A percentile compares a stretch with the other conserved stretches of the same genome.
These are phyloP conservation scores for Lathamus discolor DNA, from an alignment of 2,113 vertebrate genomes.

Conservation along the genomic window DNA sequence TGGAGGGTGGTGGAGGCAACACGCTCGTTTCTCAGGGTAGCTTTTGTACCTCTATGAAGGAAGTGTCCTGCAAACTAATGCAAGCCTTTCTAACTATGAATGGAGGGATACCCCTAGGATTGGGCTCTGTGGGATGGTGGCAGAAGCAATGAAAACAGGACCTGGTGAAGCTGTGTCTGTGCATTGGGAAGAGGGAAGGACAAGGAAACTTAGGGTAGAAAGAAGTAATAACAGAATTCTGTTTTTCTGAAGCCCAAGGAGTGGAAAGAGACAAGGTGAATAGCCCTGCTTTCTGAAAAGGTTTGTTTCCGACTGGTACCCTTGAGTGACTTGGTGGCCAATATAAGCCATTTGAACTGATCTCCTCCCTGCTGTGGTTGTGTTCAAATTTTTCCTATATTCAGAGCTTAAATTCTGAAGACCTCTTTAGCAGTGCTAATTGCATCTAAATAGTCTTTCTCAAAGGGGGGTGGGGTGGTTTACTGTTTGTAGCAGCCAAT, in stretches of 20 bases:
- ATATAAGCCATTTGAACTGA: neutral
- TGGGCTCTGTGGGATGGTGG: neutral
- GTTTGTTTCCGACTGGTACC: neutral
- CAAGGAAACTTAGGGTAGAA: neutral
- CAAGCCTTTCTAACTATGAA: neutral
- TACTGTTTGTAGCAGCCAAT: neutral
- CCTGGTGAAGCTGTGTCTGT: neutral
- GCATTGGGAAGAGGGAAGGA: neutral
- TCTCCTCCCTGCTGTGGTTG: neutral
- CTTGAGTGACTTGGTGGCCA: neutral
- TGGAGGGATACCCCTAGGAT: neutral
- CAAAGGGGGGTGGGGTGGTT: accelerated
- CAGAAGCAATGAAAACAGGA: neutral
- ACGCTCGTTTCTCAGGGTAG: accelerated
- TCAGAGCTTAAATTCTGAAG: neutral
- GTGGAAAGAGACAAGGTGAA: neutral
- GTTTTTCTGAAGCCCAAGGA: neutral
- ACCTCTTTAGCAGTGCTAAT: neutral
- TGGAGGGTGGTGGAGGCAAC: neutral
- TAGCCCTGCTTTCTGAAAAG: neutral
- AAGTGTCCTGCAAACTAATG: neutral
- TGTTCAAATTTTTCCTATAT: neutral
- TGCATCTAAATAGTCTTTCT: neutral
- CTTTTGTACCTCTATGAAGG: neutral
- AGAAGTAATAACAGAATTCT: neutral